Evolutionary conservation across 2,113 vertebrate genomes (phyloP).

Genomic region (Donacobius atricapilla): DNA sequence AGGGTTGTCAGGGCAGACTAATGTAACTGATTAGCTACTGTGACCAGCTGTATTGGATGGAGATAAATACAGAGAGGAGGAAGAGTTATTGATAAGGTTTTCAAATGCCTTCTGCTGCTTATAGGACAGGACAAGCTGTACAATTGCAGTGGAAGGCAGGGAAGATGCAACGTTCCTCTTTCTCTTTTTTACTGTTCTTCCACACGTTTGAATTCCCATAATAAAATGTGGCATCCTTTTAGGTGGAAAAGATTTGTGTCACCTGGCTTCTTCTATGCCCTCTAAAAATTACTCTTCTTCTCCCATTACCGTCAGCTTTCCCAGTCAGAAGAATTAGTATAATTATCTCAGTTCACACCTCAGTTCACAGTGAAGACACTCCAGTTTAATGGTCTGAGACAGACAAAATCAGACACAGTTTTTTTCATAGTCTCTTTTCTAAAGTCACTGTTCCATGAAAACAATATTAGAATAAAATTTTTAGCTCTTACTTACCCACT

Average conservation of each 20-base stretch:
- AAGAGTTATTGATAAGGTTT: not conserved
- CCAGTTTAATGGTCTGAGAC: slow-evolving; percentile 43
- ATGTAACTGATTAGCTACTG: not conserved
- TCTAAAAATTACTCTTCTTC: slow-evolving; percentile 11
- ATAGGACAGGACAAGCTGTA: not conserved
- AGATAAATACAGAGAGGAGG: not conserved
- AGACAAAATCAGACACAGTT: slow-evolving; percentile 34
- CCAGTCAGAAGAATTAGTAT: slow-evolving; percentile 45
- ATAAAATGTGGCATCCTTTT: not conserved
- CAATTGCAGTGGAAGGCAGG: not conserved
- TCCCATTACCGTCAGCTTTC: not conserved
- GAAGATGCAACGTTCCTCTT: not conserved
- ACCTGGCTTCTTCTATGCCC: not conserved
- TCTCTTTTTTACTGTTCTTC: not conserved
- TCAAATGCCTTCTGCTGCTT: not conserved
- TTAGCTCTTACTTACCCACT: not conserved
- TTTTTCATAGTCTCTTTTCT: not conserved
- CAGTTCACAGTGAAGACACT: slow-evolving; percentile 44
- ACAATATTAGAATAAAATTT: not conserved
- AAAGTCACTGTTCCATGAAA: not conserved
- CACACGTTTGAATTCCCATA: not conserved
- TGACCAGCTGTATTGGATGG: not conserved
- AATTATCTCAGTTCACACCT: slow-evolving; percentile 61
- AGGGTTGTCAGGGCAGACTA: not conserved
- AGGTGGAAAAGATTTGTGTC: not conserved